A percentile compares a stretch with the other conserved stretches of the same genome.
Evolutionary conservation across 2,113 vertebrate species (phyloP).

Genomic region (Anarhynchus alexandrinus): DNA sequence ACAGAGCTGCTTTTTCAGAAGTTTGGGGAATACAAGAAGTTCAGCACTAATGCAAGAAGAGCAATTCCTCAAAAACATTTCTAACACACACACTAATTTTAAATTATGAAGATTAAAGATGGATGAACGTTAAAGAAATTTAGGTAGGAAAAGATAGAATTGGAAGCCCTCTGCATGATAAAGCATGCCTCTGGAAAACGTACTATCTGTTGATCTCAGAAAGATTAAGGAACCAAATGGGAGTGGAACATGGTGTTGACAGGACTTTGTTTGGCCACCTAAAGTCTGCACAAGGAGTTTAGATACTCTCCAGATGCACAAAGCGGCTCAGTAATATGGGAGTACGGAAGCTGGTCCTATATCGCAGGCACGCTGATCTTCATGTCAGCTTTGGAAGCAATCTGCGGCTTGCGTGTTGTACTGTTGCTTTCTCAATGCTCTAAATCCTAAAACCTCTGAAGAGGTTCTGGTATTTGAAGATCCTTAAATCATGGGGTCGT

Average conservation of each 20-base stretch:
- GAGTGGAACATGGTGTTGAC: neutral
- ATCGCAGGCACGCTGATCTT: fast-evolving
- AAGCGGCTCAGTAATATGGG: neutral
- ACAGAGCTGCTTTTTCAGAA: neutral
- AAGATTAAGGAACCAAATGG: neutral
- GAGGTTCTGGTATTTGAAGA: neutral
- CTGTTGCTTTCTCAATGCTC: neutral
- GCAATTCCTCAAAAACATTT: neutral
- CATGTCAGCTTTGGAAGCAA: neutral
- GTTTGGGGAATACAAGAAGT: neutral
- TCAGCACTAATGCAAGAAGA: neutral
- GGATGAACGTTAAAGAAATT: neutral
- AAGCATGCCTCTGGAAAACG: neutral
- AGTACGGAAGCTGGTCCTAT: neutral
- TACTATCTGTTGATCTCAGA: neutral
- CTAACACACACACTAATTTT: neutral
- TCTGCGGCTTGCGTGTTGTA: neutral
- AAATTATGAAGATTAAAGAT: neutral
- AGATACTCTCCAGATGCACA: neutral
- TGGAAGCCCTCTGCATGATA: neutral
- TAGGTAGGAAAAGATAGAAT: neutral
- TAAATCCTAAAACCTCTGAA: neutral
- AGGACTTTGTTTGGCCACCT: neutral
- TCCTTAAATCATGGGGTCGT: neutral
- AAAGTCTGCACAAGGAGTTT: neutral